Conservation (phyloP, 2,888 invertebrate species). For the Agonopterix arenella region DNA sequence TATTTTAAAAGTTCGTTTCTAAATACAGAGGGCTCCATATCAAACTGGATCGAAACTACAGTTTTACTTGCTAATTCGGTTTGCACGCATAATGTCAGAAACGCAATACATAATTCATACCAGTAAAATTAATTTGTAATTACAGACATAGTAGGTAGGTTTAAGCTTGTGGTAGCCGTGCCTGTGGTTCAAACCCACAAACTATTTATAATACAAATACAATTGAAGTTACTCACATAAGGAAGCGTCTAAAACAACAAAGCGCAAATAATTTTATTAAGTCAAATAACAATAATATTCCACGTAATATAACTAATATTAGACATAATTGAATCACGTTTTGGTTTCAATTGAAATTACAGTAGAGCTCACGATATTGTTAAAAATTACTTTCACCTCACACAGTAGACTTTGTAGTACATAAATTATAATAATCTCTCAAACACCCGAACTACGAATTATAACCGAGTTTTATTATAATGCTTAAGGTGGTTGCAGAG, state of each 20-base stretch:
- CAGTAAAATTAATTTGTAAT: too few relatives aligned
- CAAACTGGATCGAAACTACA: too few relatives aligned
- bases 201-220: too few relatives aligned
- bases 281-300: not conserved
- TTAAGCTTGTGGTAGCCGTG: too few relatives aligned
- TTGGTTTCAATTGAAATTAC: constrained; percentile 12
- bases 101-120: too few relatives aligned
- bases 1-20: too few relatives aligned
- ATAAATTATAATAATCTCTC: constrained; percentile 8
- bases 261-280: not conserved
- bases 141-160: too few relatives aligned
- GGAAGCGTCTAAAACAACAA: not conserved
- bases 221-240: not conserved
- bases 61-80: too few relatives aligned
- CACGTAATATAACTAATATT: not conserved
- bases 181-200: too few relatives aligned
- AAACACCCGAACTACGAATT: constrained; percentile 11
- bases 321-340: constrained; percentile 15
- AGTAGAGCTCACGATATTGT: constrained; percentile 4
- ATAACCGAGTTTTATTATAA: constrained; percentile 12
- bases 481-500: too few relatives aligned
- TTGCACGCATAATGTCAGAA: too few relatives aligned
- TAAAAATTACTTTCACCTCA: constrained; percentile 11
- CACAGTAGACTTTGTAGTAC: constrained; percentile 5
- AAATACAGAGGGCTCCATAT: too few relatives aligned